Conservation (phyloP, 2,888 invertebrate genomes). For the Plebejus argus region DNA sequence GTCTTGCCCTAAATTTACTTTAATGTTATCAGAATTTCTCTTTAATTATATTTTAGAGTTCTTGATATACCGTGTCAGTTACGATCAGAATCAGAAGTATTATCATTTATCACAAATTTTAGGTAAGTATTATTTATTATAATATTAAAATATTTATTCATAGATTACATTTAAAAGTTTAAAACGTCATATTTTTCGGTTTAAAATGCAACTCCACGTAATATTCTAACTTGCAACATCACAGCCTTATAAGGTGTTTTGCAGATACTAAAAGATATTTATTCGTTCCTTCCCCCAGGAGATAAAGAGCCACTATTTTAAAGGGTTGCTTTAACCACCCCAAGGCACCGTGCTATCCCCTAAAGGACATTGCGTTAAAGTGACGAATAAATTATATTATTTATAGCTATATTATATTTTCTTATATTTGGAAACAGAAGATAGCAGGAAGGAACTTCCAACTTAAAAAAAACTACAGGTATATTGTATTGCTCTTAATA, state of each 20-base stretch:
- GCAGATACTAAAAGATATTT: conserved; percentile 77
- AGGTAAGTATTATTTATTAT: too few relatives aligned
- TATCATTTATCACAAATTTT: too few relatives aligned
- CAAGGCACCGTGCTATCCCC: conserved; percentile 42
- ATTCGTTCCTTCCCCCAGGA: conserved; percentile 51
- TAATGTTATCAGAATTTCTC: background rate
- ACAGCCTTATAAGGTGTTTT: conserved; percentile 74
- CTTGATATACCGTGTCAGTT: background rate
- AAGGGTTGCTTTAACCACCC: conserved; percentile 69
- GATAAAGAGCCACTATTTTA: conserved; percentile 66
- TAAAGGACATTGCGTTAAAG: conserved; percentile 32
- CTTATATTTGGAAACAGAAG: background rate
- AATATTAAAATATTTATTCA: too few relatives aligned
- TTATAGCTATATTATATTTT: conserved; percentile 6
- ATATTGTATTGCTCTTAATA: too few relatives aligned
- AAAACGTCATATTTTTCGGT: background rate
- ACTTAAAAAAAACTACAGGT: too few relatives aligned
- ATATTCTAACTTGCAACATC: conserved; percentile 49
- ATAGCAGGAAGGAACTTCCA: background rate
- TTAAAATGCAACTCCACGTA: background rate
- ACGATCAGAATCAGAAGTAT: too few relatives aligned
- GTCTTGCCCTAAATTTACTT: background rate
- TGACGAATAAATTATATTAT: conserved; percentile 30
- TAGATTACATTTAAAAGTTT: background rate
- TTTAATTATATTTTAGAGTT: background rate